Base-by-base conservation (phyloP, 2,888 invertebrate genomes). In the Enoplolaimus lenunculus region DNA sequence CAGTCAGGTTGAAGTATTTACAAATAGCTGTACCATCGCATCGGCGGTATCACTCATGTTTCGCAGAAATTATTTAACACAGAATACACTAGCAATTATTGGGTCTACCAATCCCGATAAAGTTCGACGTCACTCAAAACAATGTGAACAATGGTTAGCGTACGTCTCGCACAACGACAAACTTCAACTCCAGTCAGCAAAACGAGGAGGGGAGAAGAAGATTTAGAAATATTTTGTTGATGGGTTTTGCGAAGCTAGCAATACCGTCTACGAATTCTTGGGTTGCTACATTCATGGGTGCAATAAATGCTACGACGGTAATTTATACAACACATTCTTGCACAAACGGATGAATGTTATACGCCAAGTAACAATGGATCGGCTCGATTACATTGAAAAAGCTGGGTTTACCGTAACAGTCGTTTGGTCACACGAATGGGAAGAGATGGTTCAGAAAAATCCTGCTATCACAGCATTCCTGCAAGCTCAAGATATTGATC, bases 51-150 rank as follows among this genome's bases (percentile, higher is more conserved):
- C n/a, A n/a, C n/a, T n/a, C n/a, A n/a, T 34, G 21, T 66, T 30
- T 31, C 26, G 67, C 2, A 66, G n/a, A 29, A 66, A 66, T 34
- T 66, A 7, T n/a, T n/a, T 66, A n/a, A n/a, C 26, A 66, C 33
- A 21, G n/a, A 66, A 66, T 13, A 30, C 67, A 29, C 26, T 66
- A 7, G 30, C 26, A 33, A 34, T 66, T 29, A 29, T 31, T 34
- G 28, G 28, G 2, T 66, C 67, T 2, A 3, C n/a, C 3, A 31
- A 28, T 30, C 29, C 29, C n/a, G 30, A 28, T 30, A 62, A 62
- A 31, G 7, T 26, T 62, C 28, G 31, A 62, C 7, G 28, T 7
- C 64, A 62, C 16, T 62, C 33, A 13, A 7, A 13, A 16, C 29
- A 62, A 31, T 13, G 16, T 31, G 16, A 7, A 13, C 29, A 16